Conservation (phyloP, 2,888 invertebrate genomes). For the Syrista parreyssii region DNA sequence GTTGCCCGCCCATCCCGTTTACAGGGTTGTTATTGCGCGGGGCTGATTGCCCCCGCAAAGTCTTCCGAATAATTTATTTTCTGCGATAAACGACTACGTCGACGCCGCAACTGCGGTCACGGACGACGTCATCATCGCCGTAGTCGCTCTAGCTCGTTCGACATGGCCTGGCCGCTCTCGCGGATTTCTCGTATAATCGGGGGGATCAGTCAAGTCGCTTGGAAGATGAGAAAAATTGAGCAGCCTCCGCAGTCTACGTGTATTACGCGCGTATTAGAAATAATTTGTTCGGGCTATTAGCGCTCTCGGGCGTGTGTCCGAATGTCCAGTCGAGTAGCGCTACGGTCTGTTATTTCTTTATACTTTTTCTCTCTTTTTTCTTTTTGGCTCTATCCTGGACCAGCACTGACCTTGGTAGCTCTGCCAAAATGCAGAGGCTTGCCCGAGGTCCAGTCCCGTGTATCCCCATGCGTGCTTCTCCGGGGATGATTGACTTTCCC, state of each 20-base stretch:
- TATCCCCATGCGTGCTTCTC: slow-evolving; percentile 76
- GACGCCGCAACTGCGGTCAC: not conserved
- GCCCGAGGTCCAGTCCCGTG: slow-evolving; percentile 81
- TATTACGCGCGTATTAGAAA: not conserved
- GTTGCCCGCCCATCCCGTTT: slow-evolving; percentile 40
- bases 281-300: slow-evolving; percentile 62
- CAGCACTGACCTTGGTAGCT: slow-evolving; percentile 85
- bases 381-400: not conserved
- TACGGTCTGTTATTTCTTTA: slow-evolving; percentile 7
- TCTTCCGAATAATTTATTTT: slow-evolving; percentile 61
- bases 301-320: slow-evolving; percentile 23
- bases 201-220: slow-evolving; percentile 49
- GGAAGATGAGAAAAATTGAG: slow-evolving; percentile 63
- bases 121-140: not conserved
- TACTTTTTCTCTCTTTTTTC: not conserved
- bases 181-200: slow-evolving; percentile 9
- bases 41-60: slow-evolving; percentile 54
- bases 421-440: slow-evolving; percentile 87
- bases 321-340: slow-evolving; percentile 5
- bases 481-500: slow-evolving; percentile 61
- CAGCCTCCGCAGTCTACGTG: slow-evolving; percentile 40
- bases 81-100: slow-evolving; percentile 22
- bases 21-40: slow-evolving; percentile 54
- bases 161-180: not conserved
- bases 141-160: not conserved